Evolutionary conservation across 2,113 vertebrate genomes (phyloP), one percentile per base, ranked within the genome.

Genomic region (Catharus bicknelli): DNA sequence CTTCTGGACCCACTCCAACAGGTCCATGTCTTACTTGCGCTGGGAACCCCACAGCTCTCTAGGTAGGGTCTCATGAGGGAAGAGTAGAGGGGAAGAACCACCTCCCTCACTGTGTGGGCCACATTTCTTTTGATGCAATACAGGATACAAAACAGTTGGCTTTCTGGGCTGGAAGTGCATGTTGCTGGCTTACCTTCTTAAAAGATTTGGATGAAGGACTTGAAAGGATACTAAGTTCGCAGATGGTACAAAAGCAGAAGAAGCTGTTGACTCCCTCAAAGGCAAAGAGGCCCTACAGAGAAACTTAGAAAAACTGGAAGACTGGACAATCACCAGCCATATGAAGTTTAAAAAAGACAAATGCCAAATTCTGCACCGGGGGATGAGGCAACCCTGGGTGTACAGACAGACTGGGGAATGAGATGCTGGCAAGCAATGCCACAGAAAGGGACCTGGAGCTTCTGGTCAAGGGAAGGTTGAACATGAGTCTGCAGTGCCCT

Each of bases 381-480:
- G 10, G 11, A 72, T 11, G 4, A 7, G 7, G 20, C 16, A 70
- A 3, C 9, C 9, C 57, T 55, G 20, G 40, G 21, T 22, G 34
- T 34, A 13, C 5, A 4, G 4, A 64, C 9, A 27, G 29, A 47
- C 27, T 11, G 25, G 17, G 23, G 30, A 78, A 69, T 30, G 19
- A 69, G 48, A 62, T 14, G 3, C 19, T 34, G n/a, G 19, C 54
- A 55, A 25, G 29, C 5, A 47, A 29, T 9, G 7, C 8, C 29
- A 53, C 2, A 9, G 40, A 55, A 55, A 73, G 22, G n/a, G 14
- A 18, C 51, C 27, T 18, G 27, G 27, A 4, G 11, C 1, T 34
- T 10, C 11, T 42, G 11, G 14, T 10, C 1, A 2, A 9, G 0
- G 6, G 26, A 8, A 50, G 2, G 58, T 1, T 34, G 13, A 48